Conservation (phyloP, 1,140 invertebrate genomes). For the Leptinotarsa defecta region DNA sequence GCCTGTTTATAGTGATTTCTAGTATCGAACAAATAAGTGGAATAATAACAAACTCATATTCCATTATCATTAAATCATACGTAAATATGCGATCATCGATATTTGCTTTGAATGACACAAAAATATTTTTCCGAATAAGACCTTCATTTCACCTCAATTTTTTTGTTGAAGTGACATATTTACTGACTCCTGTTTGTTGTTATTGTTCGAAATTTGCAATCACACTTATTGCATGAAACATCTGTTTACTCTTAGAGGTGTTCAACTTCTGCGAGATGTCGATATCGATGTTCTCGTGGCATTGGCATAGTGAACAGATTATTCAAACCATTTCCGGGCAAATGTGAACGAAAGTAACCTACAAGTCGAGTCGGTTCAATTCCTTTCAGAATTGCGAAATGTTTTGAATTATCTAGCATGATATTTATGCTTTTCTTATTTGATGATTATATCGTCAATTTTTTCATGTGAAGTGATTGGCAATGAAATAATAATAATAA, state of each 20-base stretch:
- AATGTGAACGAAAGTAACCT: neutral
- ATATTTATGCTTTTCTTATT: too few species aligned
- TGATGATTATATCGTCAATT: too few species aligned
- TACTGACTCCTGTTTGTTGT: neutral
- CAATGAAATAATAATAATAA: too few species aligned
- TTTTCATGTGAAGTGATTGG: too few species aligned
- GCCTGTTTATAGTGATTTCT: neutral
- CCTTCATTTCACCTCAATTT: neutral
- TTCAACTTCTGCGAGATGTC: neutral
- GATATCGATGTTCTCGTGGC: neutral
- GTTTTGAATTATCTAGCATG: too few species aligned
- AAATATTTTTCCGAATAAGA: neutral
- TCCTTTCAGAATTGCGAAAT: too few species aligned
- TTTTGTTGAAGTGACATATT: neutral
- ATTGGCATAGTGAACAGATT: slow-evolving; percentile 2
- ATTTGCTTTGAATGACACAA: neutral
- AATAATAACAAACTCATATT: neutral
- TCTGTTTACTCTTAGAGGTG: neutral
- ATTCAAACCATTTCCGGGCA: neutral
- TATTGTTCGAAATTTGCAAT: neutral
- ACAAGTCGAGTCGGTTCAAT: too few species aligned
- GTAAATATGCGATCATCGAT: neutral
- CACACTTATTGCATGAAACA: neutral
- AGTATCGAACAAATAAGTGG: neutral
- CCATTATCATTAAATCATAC: neutral